Percentiles rank a stretch among this genome's conserved stretches.
Conservation (phyloP, 2,113 vertebrate genomes). For the Zeus faber region DNA sequence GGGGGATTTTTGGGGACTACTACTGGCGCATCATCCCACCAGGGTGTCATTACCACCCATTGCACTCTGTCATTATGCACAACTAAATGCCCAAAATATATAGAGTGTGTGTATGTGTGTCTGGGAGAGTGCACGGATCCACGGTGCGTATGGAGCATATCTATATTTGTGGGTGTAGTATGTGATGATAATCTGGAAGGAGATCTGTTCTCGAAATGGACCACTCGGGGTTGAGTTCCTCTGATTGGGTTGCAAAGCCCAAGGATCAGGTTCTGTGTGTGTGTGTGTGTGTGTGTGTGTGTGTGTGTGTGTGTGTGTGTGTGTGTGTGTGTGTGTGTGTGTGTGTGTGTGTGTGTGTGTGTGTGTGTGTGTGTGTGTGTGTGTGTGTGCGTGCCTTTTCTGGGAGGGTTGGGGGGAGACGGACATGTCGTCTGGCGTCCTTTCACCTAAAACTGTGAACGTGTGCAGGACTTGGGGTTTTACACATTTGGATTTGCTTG, state of each 20-base stretch:
- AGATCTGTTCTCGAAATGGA: conserved; percentile 25
- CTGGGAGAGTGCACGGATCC: neutral
- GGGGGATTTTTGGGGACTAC: conserved; percentile 51
- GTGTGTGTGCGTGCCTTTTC: too few species aligned
- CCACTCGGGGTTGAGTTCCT: conserved; percentile 11
- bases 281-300: too few species aligned
- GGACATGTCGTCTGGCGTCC: too few species aligned
- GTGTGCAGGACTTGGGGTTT: too few species aligned
- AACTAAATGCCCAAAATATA: conserved; percentile 29
- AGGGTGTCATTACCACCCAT: conserved; percentile 67
- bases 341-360: too few species aligned
- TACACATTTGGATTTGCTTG: too few species aligned
- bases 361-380: too few species aligned
- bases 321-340: too few species aligned
- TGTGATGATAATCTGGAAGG: conserved; percentile 27
- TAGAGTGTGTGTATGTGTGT: conserved; percentile 6
- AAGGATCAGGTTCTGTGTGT: conserved; percentile 11
- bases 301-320: too few species aligned
- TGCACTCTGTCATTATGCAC: conserved; percentile 58
- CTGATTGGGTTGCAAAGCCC: conserved; percentile 12
- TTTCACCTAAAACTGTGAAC: too few species aligned
- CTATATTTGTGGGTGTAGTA: conserved; percentile 18
- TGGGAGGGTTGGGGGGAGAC: too few species aligned
- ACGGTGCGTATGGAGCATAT: neutral
- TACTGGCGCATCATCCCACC: conserved; percentile 61